Conservation (phyloP, 1,140 invertebrate species). For the Hirudo medicinalis region DNA sequence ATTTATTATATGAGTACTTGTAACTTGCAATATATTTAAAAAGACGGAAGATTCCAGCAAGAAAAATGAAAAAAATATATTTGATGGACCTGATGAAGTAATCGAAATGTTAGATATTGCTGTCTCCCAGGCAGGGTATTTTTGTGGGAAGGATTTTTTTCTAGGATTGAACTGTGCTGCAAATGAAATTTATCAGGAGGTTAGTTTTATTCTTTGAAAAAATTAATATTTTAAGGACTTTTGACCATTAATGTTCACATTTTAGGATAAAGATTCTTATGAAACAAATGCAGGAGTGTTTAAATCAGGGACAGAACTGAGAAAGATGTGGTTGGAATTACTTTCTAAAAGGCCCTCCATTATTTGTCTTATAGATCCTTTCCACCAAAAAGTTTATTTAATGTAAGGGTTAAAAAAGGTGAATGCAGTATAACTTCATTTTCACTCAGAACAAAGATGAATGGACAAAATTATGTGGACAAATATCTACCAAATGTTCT, state of each 20-base stretch:
- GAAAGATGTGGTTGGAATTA: conserved; percentile 1
- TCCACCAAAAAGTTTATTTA: conserved; percentile 1
- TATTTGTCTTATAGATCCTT: not conserved
- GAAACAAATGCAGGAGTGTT: not conserved
- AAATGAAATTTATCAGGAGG: not conserved
- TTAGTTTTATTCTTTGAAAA: not conserved
- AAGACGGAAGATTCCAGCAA: too few species aligned
- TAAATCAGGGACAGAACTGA: not conserved
- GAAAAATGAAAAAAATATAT: too few species aligned
- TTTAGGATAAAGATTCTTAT: not conserved
- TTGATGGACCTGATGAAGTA: too few species aligned
- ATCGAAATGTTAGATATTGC: too few species aligned
- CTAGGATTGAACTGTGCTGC: conserved; percentile 3
- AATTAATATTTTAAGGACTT: not conserved
- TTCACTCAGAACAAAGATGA: not conserved
- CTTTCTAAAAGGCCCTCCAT: not conserved
- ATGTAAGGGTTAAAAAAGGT: not conserved
- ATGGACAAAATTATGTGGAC: conserved; percentile 2
- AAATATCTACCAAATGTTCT: not conserved
- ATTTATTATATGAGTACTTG: too few species aligned
- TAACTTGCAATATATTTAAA: too few species aligned
- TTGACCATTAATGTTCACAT: not conserved
- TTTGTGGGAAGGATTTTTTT: conserved; percentile 1
- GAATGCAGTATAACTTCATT: not conserved
- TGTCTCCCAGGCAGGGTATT: too few species aligned